Conservation (phyloP, 2,113 vertebrate species). For the Muntiacus reevesi region DNA sequence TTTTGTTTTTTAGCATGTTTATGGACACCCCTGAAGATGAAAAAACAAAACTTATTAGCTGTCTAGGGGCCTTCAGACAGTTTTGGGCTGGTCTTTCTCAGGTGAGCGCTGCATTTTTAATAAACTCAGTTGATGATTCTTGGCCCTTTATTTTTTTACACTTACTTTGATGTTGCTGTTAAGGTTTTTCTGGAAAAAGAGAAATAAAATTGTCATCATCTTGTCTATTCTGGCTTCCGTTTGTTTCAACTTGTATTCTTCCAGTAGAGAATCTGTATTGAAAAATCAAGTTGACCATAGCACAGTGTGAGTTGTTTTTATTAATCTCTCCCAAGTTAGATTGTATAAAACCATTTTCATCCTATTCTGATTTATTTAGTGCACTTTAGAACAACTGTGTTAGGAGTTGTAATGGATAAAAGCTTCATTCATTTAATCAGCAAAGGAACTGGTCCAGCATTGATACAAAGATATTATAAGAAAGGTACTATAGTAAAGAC, state of each 20-base stretch:
- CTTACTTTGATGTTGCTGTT: background rate
- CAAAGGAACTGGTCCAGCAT: background rate
- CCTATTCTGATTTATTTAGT: background rate
- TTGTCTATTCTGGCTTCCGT: background rate
- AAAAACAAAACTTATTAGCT: constrained; percentile 95
- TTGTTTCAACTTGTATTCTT: background rate
- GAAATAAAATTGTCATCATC: background rate
- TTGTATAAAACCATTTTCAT: background rate
- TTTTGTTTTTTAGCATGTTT: constrained; percentile 89
- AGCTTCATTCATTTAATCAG: background rate
- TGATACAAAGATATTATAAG: background rate
- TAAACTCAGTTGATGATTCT: background rate
- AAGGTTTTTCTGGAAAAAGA: background rate
- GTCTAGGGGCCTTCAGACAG: constrained; percentile 93
- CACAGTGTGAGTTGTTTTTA: background rate
- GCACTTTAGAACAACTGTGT: background rate
- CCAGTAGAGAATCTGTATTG: background rate
- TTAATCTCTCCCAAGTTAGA: background rate
- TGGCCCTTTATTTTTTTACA: background rate
- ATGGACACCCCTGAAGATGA: constrained; percentile 98
- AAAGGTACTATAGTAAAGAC: background rate
- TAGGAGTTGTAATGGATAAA: background rate
- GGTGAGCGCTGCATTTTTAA: constrained; percentile 79
- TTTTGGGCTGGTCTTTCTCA: constrained; percentile 95
- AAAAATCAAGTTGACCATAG: background rate